These are phyloP conservation scores for Lasiurus cinereus DNA, from an alignment of 2,113 vertebrate genomes.

Conservation along the genomic window DNA sequence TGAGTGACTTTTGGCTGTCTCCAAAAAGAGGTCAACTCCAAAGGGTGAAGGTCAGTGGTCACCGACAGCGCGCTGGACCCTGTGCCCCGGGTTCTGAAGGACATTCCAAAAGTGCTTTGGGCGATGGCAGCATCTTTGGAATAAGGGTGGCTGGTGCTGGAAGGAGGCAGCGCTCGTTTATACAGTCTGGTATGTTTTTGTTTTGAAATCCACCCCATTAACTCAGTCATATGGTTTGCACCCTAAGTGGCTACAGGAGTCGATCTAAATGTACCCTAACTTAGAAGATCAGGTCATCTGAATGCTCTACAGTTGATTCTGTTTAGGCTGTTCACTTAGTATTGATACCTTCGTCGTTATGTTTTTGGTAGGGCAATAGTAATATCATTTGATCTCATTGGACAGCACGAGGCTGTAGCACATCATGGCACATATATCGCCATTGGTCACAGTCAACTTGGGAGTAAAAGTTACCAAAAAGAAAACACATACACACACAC, in stretches of 20 bases:
- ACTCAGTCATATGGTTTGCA: background rate
- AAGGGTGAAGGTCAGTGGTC: background rate
- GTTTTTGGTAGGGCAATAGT: background rate
- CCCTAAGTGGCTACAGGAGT: background rate
- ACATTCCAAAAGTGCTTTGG: conserved; percentile 22
- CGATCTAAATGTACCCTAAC: background rate
- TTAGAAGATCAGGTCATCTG: background rate
- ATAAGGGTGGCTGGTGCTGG: background rate
- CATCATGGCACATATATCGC: background rate
- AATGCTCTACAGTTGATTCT: background rate
- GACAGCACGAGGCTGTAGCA: background rate
- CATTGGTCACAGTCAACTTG: background rate
- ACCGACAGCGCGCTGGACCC: background rate
- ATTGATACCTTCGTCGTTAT: background rate
- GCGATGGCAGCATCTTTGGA: conserved; percentile 17
- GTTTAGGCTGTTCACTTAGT: background rate
- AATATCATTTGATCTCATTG: background rate
- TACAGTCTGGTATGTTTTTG: conserved; percentile 26
- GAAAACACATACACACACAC: too few species aligned
- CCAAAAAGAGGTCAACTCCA: background rate
- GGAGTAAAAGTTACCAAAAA: background rate
- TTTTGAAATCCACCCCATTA: background rate
- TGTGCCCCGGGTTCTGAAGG: conserved; percentile 55
- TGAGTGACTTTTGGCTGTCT: conserved; percentile 65
- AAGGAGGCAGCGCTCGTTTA: background rate